A percentile compares a stretch with the other conserved stretches of the same genome.
These are phyloP conservation scores for Pectinophora gossypiella DNA, from an alignment of 1,140 invertebrate genomes.

Conservation along the genomic window DNA sequence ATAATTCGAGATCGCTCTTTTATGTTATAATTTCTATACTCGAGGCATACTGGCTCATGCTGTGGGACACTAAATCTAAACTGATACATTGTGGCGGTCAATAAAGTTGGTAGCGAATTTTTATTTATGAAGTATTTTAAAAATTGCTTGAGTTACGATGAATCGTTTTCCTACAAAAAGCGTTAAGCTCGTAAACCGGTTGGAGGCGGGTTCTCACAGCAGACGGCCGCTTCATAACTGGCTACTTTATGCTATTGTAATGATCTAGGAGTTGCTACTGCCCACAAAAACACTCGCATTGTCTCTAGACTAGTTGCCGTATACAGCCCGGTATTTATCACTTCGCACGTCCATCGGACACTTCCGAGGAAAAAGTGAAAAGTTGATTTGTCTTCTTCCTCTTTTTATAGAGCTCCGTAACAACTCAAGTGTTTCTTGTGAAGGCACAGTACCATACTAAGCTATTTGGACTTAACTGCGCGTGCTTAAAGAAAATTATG, in stretches of 20 bases:
- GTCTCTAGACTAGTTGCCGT: slow-evolving; percentile 51
- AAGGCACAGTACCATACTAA: no score
- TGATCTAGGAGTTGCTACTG: slow-evolving; percentile 57
- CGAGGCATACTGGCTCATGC: slow-evolving; percentile 8
- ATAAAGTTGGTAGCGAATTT: neutral
- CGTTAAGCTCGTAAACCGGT: slow-evolving; percentile 55
- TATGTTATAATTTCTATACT: slow-evolving; percentile 50
- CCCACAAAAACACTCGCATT: slow-evolving; percentile 60
- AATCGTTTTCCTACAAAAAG: slow-evolving; percentile 51
- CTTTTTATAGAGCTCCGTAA: slow-evolving; percentile 1
- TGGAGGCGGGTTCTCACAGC: slow-evolving; percentile 38
- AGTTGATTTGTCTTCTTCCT: slow-evolving; percentile 15
- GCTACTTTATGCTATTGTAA: slow-evolving; percentile 70
- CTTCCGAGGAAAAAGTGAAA: slow-evolving; percentile 40
- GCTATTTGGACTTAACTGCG: no score
- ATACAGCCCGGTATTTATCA: slow-evolving; percentile 55
- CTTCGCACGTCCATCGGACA: slow-evolving; percentile 37
- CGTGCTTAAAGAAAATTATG: no score
- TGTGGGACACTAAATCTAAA: neutral
- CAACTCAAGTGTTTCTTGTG: no score
- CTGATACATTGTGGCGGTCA: neutral
- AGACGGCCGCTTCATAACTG: slow-evolving; percentile 58
- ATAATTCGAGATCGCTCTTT: slow-evolving; percentile 61
- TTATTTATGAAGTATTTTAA: slow-evolving; percentile 1
- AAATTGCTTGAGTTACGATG: slow-evolving; percentile 27